Percentiles rank a stretch among this genome's conserved stretches.
Conservation (phyloP, 1,140 invertebrate genomes). For the Olivierus martensii region DNA sequence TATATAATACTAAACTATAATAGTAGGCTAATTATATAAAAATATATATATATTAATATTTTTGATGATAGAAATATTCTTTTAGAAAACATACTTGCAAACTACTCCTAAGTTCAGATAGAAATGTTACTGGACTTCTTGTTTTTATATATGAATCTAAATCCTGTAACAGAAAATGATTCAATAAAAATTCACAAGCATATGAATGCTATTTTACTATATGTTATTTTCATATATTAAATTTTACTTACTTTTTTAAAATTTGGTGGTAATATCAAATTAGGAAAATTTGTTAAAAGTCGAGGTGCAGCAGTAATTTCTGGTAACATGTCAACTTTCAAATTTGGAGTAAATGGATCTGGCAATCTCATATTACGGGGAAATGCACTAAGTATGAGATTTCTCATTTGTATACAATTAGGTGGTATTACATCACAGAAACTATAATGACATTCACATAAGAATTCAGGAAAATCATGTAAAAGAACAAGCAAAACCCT, state of each 20-base stretch:
- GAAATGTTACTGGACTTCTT: conserved; percentile 85
- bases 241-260: conserved; percentile 57
- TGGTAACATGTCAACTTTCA: conserved; percentile 89
- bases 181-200: too few species aligned
- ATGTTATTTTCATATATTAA: too few species aligned
- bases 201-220: too few species aligned
- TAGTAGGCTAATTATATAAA: too few species aligned
- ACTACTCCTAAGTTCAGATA: conserved; percentile 77
- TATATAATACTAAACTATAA: too few species aligned
- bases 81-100: conserved; percentile 47
- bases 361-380: conserved; percentile 94
- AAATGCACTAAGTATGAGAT: conserved; percentile 93
- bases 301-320: conserved; percentile 67
- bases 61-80: too few species aligned
- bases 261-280: conserved; percentile 66
- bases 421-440: conserved; percentile 98
- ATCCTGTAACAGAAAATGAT: not conserved
- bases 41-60: too few species aligned
- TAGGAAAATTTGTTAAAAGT: conserved; percentile 75
- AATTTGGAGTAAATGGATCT: conserved; percentile 93
- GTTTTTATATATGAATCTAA: conserved; percentile 74
- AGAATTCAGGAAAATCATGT: conserved; percentile 98
- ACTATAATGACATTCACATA: conserved; percentile 98
- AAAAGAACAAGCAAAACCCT: conserved; percentile 88
- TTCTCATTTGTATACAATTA: conserved; percentile 98